Conservation (phyloP, 2,888 invertebrate genomes). For the Meghimatium bilineatum region DNA sequence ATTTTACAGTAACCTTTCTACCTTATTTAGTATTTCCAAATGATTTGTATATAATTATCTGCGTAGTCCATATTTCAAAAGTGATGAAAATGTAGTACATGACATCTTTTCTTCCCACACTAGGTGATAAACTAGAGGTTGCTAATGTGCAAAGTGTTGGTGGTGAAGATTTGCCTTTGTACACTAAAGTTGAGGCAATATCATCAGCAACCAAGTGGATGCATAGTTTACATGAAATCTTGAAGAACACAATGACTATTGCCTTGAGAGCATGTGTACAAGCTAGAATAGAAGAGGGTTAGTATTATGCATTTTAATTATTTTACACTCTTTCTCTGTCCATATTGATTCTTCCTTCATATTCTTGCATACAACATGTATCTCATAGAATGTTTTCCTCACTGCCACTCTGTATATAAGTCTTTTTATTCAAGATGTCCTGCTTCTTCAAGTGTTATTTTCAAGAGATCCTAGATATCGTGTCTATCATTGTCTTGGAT, state of each 20-base stretch:
- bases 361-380: no score
- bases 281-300: constrained; percentile 73
- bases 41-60: not conserved
- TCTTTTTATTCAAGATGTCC: no score
- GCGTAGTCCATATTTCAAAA: not conserved
- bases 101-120: not conserved
- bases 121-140: constrained; percentile 74
- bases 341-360: no score
- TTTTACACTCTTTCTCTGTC: not conserved
- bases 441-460: no score
- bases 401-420: no score
- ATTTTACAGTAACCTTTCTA: no score
- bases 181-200: constrained; percentile 63
- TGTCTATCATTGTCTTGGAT: no score
- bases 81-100: not conserved
- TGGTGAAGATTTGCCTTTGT: constrained; percentile 71
- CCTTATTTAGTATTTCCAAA: not conserved
- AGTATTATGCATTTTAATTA: not conserved
- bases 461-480: no score
- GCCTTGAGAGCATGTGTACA: constrained; percentile 72
- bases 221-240: constrained; percentile 66
- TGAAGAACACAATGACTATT: constrained; percentile 74
- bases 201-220: constrained; percentile 71
- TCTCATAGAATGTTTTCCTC: no score
- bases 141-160: constrained; percentile 64